Evolutionary conservation across 1,140 invertebrate genomes (phyloP), one percentile per base, ranked within the genome.

Genomic region (Chymomyza costata): DNA sequence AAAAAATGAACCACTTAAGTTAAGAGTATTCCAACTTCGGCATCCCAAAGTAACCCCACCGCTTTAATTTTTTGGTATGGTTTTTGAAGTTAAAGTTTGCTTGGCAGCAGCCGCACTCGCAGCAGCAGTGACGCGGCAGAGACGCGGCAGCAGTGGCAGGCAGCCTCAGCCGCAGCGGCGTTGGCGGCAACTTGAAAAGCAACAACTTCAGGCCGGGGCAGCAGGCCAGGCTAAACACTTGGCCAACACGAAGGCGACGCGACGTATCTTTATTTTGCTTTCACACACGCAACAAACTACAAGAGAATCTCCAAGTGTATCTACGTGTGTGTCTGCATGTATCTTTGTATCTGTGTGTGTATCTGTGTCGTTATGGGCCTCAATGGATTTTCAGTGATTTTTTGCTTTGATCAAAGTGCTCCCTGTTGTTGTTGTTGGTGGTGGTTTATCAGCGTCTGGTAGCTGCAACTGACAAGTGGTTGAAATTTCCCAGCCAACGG

Each of bases 371-470:
- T 71, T 78, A 71, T 76, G 66, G 71, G 71, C 71, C 66, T 76
- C 71, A 76, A 76, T 76, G 71, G 73, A 78, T 65, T 76, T 76
- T 69, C 70, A 58, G 65, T 69, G 70, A 65, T 55, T 76, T 56
- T 68, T 70, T 66, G 67, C 71, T 71, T 59, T 76, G 66, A 76
- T 76, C 66, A 76, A 66, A 78, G 71, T 76, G 71, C 53, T n/a
- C n/a, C 58, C 61, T 64, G 52, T 56, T 70, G 8, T 25, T 25
- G 21, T 8, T 25, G 21, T 3, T 25, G 21, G 21, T 8, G 8
- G 21, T 25, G 21, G 21, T 25, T 25, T 25, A 25, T 25, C 21
- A 25, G 21, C 21, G 32, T 51, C 51, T 80, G 66, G 71, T 56
- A 70, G 62, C 57, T 56, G 6, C 44, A 52, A 50, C 53, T 38